Conservation (phyloP, 2,113 vertebrate species). For the Pygoscelis antarcticus region DNA sequence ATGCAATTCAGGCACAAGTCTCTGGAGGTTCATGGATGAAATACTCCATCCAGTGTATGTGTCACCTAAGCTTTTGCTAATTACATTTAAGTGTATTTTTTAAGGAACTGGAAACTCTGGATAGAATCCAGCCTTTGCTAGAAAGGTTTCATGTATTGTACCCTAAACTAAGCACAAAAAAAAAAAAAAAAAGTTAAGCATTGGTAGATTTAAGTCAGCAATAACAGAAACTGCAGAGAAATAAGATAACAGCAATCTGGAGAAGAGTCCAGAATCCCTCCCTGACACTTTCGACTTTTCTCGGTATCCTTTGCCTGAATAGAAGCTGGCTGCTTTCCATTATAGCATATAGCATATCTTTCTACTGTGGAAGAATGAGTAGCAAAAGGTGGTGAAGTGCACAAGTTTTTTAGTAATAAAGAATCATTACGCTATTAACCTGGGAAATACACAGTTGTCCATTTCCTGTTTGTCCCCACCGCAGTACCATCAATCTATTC, state of each 20-base stretch:
- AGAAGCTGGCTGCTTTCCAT: slow-evolving; percentile 1
- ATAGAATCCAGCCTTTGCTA: not conserved
- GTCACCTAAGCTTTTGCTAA: slow-evolving; percentile 46
- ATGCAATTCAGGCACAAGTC: slow-evolving; percentile 33
- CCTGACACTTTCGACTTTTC: not conserved
- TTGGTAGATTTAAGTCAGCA: not conserved
- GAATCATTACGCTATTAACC: slow-evolving; percentile 75
- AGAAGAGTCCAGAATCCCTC: not conserved
- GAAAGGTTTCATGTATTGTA: not conserved
- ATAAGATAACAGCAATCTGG: not conserved
- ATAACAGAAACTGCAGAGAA: not conserved
- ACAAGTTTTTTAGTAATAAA: slow-evolving; percentile 63
- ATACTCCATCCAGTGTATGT: not conserved
- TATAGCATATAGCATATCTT: not conserved
- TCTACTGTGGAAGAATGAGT: slow-evolving; percentile 47
- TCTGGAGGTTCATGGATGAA: slow-evolving; percentile 11
- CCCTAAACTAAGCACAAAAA: not conserved
- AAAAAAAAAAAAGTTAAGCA: not conserved
- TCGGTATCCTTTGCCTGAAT: not conserved
- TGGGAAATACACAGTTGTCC: slow-evolving; percentile 71
- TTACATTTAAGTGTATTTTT: slow-evolving; percentile 45
- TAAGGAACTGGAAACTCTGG: slow-evolving; percentile 12
- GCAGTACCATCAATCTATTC: slow-evolving; percentile 79
- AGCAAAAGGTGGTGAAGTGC: slow-evolving; percentile 59
- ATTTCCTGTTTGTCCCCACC: slow-evolving; percentile 78